Base-by-base conservation (phyloP, 2,888 invertebrate genomes). In the Myathropa florea region DNA sequence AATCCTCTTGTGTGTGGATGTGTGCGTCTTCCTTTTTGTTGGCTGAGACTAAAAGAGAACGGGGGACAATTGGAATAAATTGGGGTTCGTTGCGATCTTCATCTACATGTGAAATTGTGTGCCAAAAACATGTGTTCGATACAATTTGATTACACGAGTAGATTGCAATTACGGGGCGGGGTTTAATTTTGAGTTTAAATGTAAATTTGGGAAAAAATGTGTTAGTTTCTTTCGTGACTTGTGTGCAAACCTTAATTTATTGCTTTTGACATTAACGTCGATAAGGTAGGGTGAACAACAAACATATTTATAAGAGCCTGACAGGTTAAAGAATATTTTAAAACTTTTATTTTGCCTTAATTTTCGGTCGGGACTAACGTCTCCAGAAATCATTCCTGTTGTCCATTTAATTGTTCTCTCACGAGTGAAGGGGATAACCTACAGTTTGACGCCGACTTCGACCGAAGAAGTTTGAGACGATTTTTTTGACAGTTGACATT, bases 51-150 rank as follows among this genome's bases (percentile, higher is more conserved):
- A 53, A 18, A 24, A 28, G 36, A 61, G 59, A 57, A 57, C 4
- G 57, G 14, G 57, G 57, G 12, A 18, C n/a, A n/a, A 14, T 12
- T 18, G 64, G 53, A 59, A 68, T 36, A 39, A 53, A 28, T 39
- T 60, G 60, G 67, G 60, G 67, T 67, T 30, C 39, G 21, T 60
- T 67, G 59, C 24, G 46, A 76, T 60, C 33, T 57, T 2, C 61
- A 60, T 68, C 55, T 53, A 55, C 30, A 70, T 63, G 61, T 68
- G 76, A 76, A 79, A 79, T 72, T 79, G 64, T 71, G 59, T 79
- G 64, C 30, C 79, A 71, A 61, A 72, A 80, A 60, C 79, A 80
- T 80, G 72, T 80, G 79, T 67, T 73, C 55, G 60, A 71, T 78
- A 46, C 23, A 71, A 64, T 57, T 78, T 71, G 78, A 80, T 80